These are phyloP conservation scores for Vandiemenella viatica DNA, from an alignment of 2,888 invertebrate species.

Conservation along the genomic window DNA sequence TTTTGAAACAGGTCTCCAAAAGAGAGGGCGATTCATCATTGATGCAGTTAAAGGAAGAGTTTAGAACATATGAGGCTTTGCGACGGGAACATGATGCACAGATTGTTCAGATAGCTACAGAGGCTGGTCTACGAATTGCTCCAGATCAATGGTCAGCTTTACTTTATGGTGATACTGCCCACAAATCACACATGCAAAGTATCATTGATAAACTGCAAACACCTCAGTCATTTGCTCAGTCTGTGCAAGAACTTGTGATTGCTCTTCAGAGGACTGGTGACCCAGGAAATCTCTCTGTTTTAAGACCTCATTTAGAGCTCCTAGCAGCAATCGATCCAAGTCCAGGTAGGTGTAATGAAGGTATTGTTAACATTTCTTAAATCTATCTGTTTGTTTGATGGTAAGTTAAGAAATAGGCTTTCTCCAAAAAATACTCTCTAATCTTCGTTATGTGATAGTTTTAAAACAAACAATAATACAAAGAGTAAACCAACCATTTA, in stretches of 20 bases:
- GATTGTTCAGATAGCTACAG: conserved; percentile 95
- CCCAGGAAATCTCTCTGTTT: conserved; percentile 61
- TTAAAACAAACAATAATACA: too few species aligned
- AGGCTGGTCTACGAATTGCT: conserved; percentile 89
- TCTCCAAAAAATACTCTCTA: too few species aligned
- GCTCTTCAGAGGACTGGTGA: conserved; percentile 81
- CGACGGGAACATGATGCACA: conserved; percentile 94
- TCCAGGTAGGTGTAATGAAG: conserved; percentile 39
- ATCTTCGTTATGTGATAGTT: too few species aligned
- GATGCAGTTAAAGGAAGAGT: conserved; percentile 96
- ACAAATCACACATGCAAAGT: conserved; percentile 96
- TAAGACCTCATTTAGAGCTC: conserved; percentile 66
- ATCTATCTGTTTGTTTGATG: too few species aligned
- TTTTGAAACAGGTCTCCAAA: conserved; percentile 76
- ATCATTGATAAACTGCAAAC: conserved; percentile 84
- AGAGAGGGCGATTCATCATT: conserved; percentile 91
- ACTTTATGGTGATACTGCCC: conserved; percentile 85
- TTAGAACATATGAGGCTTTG: conserved; percentile 83
- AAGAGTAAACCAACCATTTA: too few species aligned
- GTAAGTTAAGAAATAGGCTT: too few species aligned
- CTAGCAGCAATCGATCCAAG: conserved; percentile 77
- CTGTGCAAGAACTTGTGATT: conserved; percentile 80
- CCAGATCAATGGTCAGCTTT: conserved; percentile 98
- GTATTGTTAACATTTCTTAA: too few species aligned
- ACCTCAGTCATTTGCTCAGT: conserved; percentile 76